phyloP scores from a whole-genome alignment of 2,797 vertebrate genomes.

The Apogon talboti region DNA sequence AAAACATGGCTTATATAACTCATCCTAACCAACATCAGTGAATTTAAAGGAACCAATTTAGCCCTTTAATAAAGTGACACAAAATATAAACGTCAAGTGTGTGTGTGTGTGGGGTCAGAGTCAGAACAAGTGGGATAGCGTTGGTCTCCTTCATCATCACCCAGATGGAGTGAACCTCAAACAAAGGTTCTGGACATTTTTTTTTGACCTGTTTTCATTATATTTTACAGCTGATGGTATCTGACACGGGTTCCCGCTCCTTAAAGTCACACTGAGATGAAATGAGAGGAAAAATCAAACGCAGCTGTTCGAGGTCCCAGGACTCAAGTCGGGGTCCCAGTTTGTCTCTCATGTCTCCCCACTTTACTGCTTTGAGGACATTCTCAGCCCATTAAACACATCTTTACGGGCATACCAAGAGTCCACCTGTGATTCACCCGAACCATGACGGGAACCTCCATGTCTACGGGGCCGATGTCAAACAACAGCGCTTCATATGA shows the following conservation, averaged over 20 bases:
- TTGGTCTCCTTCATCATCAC: background rate
- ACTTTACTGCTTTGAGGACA: constrained; percentile 53
- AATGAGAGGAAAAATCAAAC: constrained; percentile 67
- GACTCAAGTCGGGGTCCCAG: constrained; percentile 45
- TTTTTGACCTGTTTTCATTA: constrained; percentile 13
- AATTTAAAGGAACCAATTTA: constrained; percentile 21
- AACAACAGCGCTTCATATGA: constrained; percentile 32
- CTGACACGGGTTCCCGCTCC: constrained; percentile 42
- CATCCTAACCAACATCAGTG: constrained; percentile 9
- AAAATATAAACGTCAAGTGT: constrained; percentile 1
- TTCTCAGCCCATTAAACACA: constrained; percentile 59
- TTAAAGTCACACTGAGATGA: constrained; percentile 62
- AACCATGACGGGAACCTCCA: constrained; percentile 51
- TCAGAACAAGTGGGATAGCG: background rate
- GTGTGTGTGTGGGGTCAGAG: constrained; percentile 10
- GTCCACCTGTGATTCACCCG: constrained; percentile 65
- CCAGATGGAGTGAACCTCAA: background rate
- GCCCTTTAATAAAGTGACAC: constrained; percentile 3
- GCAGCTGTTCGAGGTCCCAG: constrained; percentile 67
- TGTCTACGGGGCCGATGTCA: constrained; percentile 31
- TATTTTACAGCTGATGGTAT: constrained; percentile 45
- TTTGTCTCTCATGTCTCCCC: constrained; percentile 47
- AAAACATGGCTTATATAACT: constrained; percentile 53
- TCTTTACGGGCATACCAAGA: constrained; percentile 60
- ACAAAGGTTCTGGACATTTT: constrained; percentile 10